Base-by-base conservation (phyloP, 1,140 invertebrate species). In the Oryctes rhinoceros region DNA sequence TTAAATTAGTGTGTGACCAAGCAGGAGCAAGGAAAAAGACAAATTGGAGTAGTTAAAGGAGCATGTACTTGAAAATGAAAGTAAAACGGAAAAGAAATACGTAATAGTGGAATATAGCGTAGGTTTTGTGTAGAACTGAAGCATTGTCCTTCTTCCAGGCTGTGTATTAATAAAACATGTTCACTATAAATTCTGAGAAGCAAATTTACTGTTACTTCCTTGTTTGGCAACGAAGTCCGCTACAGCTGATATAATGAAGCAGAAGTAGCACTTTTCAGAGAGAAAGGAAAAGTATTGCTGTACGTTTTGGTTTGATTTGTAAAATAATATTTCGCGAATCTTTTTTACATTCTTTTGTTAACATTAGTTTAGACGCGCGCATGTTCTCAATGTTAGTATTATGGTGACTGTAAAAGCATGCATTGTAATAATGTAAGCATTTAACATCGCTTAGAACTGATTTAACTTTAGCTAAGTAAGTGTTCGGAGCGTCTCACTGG, bases 1-100 rank as follows among this genome's bases (percentile, higher is more conserved):
- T 71, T 24, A 71, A 71, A 71, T 71, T 71, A 71, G 65, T 37
- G 24, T 71, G 35, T 35, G 65, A 71, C 65, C 3, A 39, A 39
- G 65, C 5, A 6, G 24, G 65, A 71, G 65, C 4, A 71, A 10
- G 65, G 10, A 37, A 71, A 71, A 71, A 24, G 35, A 39, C 39
- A 39, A 35, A 71, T 30, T 24, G 24, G 3, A 30, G 20, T 71
- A 71, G 65, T 35, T 30, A 24, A 24, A 71, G 65, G 24, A 30
- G 35, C 35, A 39, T 39, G 39, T 39, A 39, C 7, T 39, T 39
- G 13, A 15, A 59, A n/a, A 59, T 4, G 18, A 59, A 59, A n/a
- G 53, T n/a, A 59, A n/a, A 59, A 59, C 53, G 15, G n/a, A n/a
- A 18, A 59, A 7, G 3, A 39, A 39, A n/a, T n/a, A n/a, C n/a